A percentile compares a stretch with the other conserved stretches of the same genome.
These are phyloP conservation scores for Chrysolina americana DNA, from an alignment of 2,888 invertebrate genomes.

Conservation along the genomic window DNA sequence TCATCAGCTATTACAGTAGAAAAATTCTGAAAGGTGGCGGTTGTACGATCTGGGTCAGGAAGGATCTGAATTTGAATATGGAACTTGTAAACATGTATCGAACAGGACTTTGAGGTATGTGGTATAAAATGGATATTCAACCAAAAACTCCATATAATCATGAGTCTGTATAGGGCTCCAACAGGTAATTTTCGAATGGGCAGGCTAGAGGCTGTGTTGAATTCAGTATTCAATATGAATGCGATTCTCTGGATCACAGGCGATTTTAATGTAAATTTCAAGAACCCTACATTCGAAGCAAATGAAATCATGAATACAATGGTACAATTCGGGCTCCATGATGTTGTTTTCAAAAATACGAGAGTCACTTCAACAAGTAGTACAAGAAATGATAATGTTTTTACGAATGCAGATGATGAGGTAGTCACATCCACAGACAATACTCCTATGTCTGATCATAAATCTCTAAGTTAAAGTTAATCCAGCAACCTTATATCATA, in stretches of 20 bases:
- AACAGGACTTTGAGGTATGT: too few relatives aligned
- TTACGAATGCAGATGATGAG: not conserved
- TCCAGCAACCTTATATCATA: not conserved
- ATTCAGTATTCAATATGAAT: not conserved
- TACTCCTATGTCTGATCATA: not conserved
- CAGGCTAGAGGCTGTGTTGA: not conserved
- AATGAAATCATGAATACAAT: not conserved
- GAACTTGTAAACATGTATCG: too few relatives aligned
- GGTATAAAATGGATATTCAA: too few relatives aligned
- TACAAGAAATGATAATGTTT: conserved; percentile 15
- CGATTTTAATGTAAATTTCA: too few relatives aligned
- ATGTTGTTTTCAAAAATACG: not conserved
- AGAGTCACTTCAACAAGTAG: not conserved
- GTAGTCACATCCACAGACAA: too few relatives aligned
- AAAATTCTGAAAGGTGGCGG: too few relatives aligned
- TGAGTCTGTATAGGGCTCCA: too few relatives aligned
- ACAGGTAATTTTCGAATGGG: not conserved
- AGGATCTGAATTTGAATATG: too few relatives aligned
- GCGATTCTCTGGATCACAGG: not conserved
- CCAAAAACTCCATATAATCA: too few relatives aligned
- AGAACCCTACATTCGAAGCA: not conserved
- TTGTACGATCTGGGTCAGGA: too few relatives aligned
- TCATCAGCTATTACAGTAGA: too few relatives aligned
- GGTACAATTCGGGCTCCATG: not conserved
- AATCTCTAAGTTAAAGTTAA: not conserved